Percentiles rank a stretch among this genome's conserved stretches.
Evolutionary conservation across 2,113 vertebrate genomes (phyloP).

Genomic region (Anarhynchus alexandrinus): DNA sequence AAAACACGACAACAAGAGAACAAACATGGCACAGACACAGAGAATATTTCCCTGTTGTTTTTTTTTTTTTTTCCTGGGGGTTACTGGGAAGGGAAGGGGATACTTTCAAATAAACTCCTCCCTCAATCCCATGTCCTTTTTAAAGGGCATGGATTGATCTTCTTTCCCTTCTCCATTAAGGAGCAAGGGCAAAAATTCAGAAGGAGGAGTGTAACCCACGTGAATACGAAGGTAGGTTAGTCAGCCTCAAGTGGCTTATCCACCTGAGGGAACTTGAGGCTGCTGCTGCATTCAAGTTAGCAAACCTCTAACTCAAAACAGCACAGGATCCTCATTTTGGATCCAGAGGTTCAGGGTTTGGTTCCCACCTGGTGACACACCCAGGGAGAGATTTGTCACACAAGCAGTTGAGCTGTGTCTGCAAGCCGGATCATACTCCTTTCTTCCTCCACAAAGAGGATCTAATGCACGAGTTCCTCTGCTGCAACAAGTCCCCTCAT

Average conservation of each 20-base stretch:
- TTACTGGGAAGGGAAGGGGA: slow-evolving; percentile 37
- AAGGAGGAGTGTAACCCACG: not conserved
- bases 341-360: slow-evolving; percentile 41
- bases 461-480: not conserved
- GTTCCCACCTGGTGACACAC: slow-evolving; percentile 19
- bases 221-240: slow-evolving; percentile 27
- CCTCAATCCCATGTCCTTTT: not conserved
- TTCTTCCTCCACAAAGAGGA: slow-evolving; percentile 25
- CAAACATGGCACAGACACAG: slow-evolving; percentile 79
- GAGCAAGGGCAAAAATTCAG: slow-evolving; percentile 3
- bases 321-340: not conserved
- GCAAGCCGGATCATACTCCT: slow-evolving; percentile 17
- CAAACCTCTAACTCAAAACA: not conserved
- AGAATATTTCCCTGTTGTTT: slow-evolving; percentile 69
- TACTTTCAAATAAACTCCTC: slow-evolving; percentile 61
- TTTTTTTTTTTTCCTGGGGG: not conserved
- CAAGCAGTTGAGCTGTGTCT: slow-evolving; percentile 35
- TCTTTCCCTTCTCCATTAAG: not conserved
- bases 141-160: not conserved
- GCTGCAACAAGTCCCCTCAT: not conserved
- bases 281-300: not conserved
- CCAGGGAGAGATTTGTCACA: slow-evolving; percentile 6
- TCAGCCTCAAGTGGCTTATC: slow-evolving; percentile 22
- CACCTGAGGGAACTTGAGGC: slow-evolving; percentile 2
- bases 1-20: slow-evolving; percentile 76